Base-by-base conservation (phyloP, 2,113 vertebrate genomes). In the Ia io region DNA sequence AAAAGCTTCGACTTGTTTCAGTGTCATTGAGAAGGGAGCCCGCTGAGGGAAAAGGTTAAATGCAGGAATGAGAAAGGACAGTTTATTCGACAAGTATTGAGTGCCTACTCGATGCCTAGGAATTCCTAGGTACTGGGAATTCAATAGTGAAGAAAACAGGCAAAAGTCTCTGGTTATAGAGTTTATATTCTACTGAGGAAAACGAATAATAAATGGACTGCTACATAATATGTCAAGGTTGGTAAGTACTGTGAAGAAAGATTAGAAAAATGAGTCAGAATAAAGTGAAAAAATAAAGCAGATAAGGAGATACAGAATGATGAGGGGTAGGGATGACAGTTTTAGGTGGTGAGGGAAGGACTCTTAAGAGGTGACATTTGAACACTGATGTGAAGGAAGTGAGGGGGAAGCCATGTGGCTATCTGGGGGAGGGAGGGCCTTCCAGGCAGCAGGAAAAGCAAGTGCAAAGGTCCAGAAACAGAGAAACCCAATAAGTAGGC, bases 1-100 rank as follows among this genome's bases (percentile, higher is more conserved):
- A 56, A 42, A 79, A 61, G 51, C 37, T 91, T 61, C 69, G 78
- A 32, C 76, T 92, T 91, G 53, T 93, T 86, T 90, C 76, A 92
- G 35, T 89, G 40, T 91, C 35, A 51, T 42, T 91, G 92, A 56
- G 79, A 94, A 88, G n/a, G 28, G 53, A 69, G 63, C 74, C 82
- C 40, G 7, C 16, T 88, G 32, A 94, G 51, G 53, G 80, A 74
- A 23, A 91, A 91, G 56, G 79, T 85, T 82, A 86, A 80, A 35
- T 82, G 25, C 84, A 84, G 42, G 70, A 86, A 93, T 87, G 83
- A 90, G 35, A 88, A 85, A 88, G 78, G 32, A 40, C 18, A 18
- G 3, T 51, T 74, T 70, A 78, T 49, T 94, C 35, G 76, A 18
- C 83, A 56, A 25, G 53, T 78, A 18, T 3, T 30, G 37, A 69